These are phyloP conservation scores for Alexandromys fortis DNA, from an alignment of 2,113 vertebrate species.

Conservation along the genomic window DNA sequence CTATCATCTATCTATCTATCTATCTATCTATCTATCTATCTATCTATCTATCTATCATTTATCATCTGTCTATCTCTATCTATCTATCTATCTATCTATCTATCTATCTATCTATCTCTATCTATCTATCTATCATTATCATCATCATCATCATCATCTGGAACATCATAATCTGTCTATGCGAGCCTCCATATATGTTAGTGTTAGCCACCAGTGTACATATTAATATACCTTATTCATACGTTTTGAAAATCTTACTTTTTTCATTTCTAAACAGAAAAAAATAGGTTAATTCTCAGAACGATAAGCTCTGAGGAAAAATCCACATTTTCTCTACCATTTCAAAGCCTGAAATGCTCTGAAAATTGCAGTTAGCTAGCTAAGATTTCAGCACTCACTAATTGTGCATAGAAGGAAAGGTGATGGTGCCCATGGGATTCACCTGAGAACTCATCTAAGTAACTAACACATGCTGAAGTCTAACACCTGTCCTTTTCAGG, in stretches of 20 bases:
- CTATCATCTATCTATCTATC: neutral
- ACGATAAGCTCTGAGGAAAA: neutral
- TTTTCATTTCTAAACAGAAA: neutral
- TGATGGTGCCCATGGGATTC: neutral
- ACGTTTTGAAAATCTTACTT: neutral
- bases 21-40: too few species aligned
- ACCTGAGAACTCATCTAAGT: neutral
- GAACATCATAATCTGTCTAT: too few species aligned
- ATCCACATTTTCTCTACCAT: neutral
- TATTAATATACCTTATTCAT: neutral
- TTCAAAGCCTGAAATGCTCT: neutral
- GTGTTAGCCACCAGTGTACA: too few species aligned
- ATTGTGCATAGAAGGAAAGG: neutral
- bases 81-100: too few species aligned
- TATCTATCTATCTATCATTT: too few species aligned
- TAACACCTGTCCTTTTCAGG: neutral
- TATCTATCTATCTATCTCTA: neutral
- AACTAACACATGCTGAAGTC: rapidly evolving
- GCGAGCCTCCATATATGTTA: too few species aligned
- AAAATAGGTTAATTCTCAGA: neutral
- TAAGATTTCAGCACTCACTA: neutral
- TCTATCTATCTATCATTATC: too few species aligned
- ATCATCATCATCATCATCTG: too few species aligned
- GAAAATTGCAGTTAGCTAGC: neutral
- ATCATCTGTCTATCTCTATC: too few species aligned